Percentiles rank a stretch among this genome's conserved stretches.
These are phyloP conservation scores for Peromyscus aztecus DNA, from an alignment of 2,797 vertebrate species.

Conservation along the genomic window DNA sequence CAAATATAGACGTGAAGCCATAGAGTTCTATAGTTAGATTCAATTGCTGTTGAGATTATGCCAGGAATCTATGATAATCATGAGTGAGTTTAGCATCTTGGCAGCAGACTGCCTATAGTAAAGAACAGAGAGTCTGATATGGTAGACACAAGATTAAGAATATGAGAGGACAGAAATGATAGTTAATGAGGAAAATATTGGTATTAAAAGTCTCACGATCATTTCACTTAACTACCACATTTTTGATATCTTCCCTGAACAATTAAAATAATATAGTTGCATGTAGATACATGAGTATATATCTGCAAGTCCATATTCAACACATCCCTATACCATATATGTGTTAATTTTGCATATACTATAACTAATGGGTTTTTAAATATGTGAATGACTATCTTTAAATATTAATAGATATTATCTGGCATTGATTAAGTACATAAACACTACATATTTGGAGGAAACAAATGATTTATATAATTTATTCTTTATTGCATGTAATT, in stretches of 20 bases:
- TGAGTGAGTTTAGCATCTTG: constrained; percentile 35
- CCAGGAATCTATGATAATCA: constrained; percentile 20
- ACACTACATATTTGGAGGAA: not conserved
- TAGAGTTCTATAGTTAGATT: not conserved
- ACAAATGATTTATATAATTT: not conserved
- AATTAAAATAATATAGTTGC: not conserved
- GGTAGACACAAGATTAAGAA: not conserved
- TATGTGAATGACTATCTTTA: not conserved
- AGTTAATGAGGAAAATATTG: not conserved
- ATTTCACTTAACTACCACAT: not conserved
- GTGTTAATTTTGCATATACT: not conserved
- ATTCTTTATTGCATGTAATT: not conserved
- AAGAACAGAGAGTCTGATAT: not conserved
- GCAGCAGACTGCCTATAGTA: not conserved
- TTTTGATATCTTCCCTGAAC: not conserved
- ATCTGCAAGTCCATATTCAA: not conserved
- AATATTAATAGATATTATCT: not conserved
- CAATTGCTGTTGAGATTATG: not conserved
- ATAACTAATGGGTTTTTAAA: not conserved
- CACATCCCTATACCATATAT: not conserved
- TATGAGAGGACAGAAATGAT: not conserved
- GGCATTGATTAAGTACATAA: not conserved
- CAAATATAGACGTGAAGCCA: not conserved
- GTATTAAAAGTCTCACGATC: not conserved
- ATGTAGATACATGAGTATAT: not conserved